Conservation (phyloP, 2,888 invertebrate species). For the Dolomedes plantarius region DNA sequence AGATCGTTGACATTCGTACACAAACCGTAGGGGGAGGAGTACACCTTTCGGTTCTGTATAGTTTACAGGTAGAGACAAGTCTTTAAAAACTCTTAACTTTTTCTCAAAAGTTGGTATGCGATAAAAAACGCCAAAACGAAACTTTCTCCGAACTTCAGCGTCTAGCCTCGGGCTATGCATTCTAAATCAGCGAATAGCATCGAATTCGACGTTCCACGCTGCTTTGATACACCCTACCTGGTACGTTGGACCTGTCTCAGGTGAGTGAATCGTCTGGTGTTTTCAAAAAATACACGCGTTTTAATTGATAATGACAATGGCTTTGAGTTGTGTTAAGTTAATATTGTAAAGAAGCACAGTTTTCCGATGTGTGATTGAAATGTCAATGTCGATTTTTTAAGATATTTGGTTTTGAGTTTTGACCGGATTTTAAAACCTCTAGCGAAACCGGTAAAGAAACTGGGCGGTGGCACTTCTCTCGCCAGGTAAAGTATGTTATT, state of each 20-base stretch:
- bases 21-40: background rate
- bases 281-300: too few relatives aligned
- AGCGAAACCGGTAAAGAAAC: background rate
- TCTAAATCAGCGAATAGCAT: constrained; percentile 38
- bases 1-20: background rate
- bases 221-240: constrained; percentile 60
- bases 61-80: background rate
- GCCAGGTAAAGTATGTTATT: background rate
- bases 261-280: constrained; percentile 36
- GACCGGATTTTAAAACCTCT: background rate
- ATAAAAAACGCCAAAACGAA: background rate
- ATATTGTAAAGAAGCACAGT: background rate
- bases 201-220: constrained; percentile 56
- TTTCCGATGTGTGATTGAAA: background rate
- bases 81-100: background rate
- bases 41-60: background rate
- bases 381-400: background rate
- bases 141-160: constrained; percentile 19
- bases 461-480: constrained; percentile 7
- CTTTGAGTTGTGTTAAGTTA: background rate
- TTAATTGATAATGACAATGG: too few relatives aligned
- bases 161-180: constrained; percentile 56
- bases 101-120: background rate
- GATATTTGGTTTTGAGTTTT: background rate
- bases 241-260: constrained; percentile 57